Evolutionary conservation across 1,140 invertebrate species (phyloP).

Genomic region (Antheraea mylitta): DNA sequence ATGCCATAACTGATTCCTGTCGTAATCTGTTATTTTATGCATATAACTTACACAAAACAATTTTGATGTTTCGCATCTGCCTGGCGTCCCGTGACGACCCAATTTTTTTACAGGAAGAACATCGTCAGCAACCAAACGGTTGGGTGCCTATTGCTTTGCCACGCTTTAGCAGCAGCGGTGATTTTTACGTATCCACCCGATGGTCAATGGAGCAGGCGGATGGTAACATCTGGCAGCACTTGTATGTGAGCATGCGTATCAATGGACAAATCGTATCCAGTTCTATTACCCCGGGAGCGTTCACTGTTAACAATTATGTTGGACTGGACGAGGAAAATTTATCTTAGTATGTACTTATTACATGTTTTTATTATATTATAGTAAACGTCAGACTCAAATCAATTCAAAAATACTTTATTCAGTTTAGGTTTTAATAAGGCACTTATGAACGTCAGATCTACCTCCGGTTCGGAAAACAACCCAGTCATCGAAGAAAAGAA

Average conservation of each 20-base stretch:
- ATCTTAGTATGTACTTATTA: constrained; percentile 41
- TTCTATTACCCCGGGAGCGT: constrained; percentile 64
- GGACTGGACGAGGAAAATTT: constrained; percentile 62
- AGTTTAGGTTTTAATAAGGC: too few relatives aligned
- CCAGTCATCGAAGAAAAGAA: too few relatives aligned
- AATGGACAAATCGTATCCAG: constrained; percentile 41
- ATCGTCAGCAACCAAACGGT: constrained; percentile 58
- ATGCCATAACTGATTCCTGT: too few relatives aligned
- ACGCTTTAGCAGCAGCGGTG: constrained; percentile 52
- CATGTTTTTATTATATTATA: too few relatives aligned
- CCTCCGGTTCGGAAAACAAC: too few relatives aligned
- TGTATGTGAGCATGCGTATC: constrained; percentile 64
- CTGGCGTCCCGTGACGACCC: too few relatives aligned
- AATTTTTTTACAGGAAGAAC: constrained; percentile 46
- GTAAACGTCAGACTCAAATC: too few relatives aligned
- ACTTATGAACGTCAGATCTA: too few relatives aligned
- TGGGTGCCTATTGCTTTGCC: constrained; percentile 69
- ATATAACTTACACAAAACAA: too few relatives aligned
- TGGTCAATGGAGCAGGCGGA: constrained; percentile 54
- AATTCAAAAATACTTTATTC: too few relatives aligned
- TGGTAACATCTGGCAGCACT: constrained; percentile 65
- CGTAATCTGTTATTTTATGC: too few relatives aligned
- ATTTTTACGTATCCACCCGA: constrained; percentile 57
- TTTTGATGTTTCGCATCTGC: too few relatives aligned
- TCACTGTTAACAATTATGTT: constrained; percentile 69